Evolutionary conservation across 2,797 vertebrate species (phyloP), one percentile per base, ranked within the genome.

Genomic region (Poeciliopsis infans): DNA sequence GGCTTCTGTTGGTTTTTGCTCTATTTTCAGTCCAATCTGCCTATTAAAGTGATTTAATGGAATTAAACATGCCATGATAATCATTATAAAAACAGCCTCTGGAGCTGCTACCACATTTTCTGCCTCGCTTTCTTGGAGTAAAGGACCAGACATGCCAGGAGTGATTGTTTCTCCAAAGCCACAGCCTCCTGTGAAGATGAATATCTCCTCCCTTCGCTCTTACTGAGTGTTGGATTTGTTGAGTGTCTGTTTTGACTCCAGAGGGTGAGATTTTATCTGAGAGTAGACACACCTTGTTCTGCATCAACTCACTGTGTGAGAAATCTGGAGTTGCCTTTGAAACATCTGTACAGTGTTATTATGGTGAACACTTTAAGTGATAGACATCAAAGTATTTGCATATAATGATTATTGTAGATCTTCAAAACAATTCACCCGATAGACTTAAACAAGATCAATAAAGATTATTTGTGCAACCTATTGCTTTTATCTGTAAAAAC

Each of bases 201-300:
- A 72, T 71, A 76, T 87, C 79, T 74, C 28, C 18, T 55, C 72
- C 66, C 39, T 49, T 75, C 55, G 59, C 39, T 69, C 12, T 69
- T 69, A 5, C 66, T 82, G 75, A 71, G 39, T 82, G 85, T 81
- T 46, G 74, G 43, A 73, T 80, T 74, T 41, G n/a, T 39, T 7
- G 45, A 51, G 6, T 45, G 72, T 82, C 82, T 94, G 93, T 93
- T 94, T 91, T 88, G 93, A 79, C 92, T 93, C 74, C 79, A n/a
- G 76, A 11, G 25, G 83, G 81, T 81, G 69, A 85, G 91, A 92
- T 91, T 51, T 5, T 59, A 82, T 88, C 91, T 83, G 57, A 1
- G 7, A 82, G 80, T 83, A 91, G 87, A 87, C 82, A 28, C 61
- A 11, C 59, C 70, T 86, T 79, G 75, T 81, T 87, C 83, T 74